Base-by-base conservation (phyloP, 1,140 invertebrate genomes). In the Drosophila insularis region DNA sequence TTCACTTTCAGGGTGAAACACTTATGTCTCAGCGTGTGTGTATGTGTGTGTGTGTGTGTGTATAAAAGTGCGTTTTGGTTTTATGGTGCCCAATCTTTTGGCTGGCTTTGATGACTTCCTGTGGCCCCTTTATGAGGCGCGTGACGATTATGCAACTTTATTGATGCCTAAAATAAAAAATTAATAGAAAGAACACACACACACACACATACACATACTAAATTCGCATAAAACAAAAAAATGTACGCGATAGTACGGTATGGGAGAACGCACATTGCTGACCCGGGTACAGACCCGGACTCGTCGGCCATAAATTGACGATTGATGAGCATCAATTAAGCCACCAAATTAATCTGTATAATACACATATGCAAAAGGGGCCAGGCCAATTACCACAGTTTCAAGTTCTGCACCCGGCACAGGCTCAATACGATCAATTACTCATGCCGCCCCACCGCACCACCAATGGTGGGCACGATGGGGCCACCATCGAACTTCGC, bases 321-420 rank as follows among this genome's bases (percentile, higher is more conserved):
- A 65, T 77, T 80, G 76, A 80, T 84, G 76, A 76, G 65, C 70
- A 62, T 43, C 80, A 84, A 84, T 84, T 80, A 84, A 80, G 63
- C 68, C 56, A 66, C 65, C 72, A 71, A 71, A 82, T 79, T 82
- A 82, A 82, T 79, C 43, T 50, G 43, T 50, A 50, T 50, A 50
- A 50, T 50, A 50, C 43, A 50, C 17, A 50, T 21, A 37, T 37
- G 35, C 35, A 37, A 37, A 37, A 11, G 3, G 35, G 35, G 4
- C 35, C 35, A 10, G 35, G 35, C 43, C 43, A 50, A 50, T 50
- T 50, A 50, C 43, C 17, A 50, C 17, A 21, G 17, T 50, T 59
- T 54, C 53, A 23, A 35, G 23, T 64, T 31, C 46, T 46, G 39
- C 60, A 64, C 59, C 70, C 23, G 21, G 54, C 71, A 63, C 68